Percentiles rank a stretch among this genome's conserved stretches.
phyloP scores from a whole-genome alignment of 2,888 invertebrate genomes.

The Falcaria lacertinaria region DNA sequence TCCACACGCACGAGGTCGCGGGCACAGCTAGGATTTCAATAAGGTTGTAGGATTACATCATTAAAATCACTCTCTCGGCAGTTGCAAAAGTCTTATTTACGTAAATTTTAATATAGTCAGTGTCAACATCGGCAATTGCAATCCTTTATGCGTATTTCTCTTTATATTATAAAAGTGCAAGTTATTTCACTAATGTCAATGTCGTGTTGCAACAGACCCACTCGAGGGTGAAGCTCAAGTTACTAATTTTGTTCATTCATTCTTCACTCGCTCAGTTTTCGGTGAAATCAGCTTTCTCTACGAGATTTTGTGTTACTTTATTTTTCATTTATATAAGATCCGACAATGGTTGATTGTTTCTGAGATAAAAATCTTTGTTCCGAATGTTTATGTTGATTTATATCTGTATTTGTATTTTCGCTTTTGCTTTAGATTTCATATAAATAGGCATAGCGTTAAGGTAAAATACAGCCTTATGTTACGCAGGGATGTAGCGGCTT shows the following conservation, averaged over 20 bases:
- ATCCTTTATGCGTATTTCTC: constrained; percentile 42
- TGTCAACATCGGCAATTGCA: constrained; percentile 50
- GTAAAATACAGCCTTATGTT: too few relatives aligned
- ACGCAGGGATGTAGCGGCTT: too few relatives aligned
- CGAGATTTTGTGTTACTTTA: not conserved
- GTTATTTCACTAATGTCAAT: constrained; percentile 54
- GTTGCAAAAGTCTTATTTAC: constrained; percentile 54
- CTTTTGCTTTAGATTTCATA: too few relatives aligned
- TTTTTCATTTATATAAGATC: too few relatives aligned
- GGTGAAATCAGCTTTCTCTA: not conserved
- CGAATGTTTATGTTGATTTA: too few relatives aligned
- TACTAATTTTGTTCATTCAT: constrained; percentile 15
- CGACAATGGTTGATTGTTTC: too few relatives aligned
- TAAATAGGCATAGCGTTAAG: too few relatives aligned
- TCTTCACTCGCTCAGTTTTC: constrained; percentile 6
- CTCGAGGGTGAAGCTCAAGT: constrained; percentile 28
- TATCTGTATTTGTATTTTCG: too few relatives aligned
- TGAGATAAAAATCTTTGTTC: too few relatives aligned
- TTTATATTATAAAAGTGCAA: constrained; percentile 21
- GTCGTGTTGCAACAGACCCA: constrained; percentile 41
- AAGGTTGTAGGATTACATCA: not conserved
- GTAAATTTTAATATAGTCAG: constrained; percentile 51
- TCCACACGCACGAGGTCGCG: too few relatives aligned
- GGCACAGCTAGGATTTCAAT: not conserved
- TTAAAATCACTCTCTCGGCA: constrained; percentile 10